These are phyloP conservation scores for Erythrocebus patas DNA, from an alignment of 2,113 vertebrate species.

Conservation along the genomic window DNA sequence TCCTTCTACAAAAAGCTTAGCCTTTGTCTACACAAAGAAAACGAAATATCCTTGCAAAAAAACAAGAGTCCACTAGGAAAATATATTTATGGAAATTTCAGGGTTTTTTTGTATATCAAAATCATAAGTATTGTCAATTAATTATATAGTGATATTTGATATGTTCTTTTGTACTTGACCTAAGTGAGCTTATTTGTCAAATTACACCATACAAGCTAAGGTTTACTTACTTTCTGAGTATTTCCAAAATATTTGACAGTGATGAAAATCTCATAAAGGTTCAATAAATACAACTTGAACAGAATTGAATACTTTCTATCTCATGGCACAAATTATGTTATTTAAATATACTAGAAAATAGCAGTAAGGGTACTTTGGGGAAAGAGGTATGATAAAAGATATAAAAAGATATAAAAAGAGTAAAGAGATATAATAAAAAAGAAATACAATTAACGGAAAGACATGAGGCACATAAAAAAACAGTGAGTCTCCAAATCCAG, in stretches of 20 bases:
- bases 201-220: neutral
- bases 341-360: slow-evolving; percentile 31
- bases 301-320: neutral
- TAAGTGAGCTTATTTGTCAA: neutral
- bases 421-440: neutral
- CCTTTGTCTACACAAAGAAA: neutral
- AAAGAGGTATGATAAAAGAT: neutral
- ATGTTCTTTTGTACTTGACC: neutral
- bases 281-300: neutral
- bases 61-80: neutral
- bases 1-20: neutral
- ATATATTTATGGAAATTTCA: neutral
- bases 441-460: neutral
- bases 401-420: neutral
- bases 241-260: neutral
- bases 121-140: neutral
- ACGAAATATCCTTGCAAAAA: neutral
- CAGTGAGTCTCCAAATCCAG: neutral
- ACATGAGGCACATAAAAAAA: neutral
- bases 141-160: neutral
- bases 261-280: neutral
- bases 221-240: neutral
- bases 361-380: neutral
- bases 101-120: neutral
- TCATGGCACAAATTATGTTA: neutral